phyloP scores from a whole-genome alignment of 2,888 invertebrate species.

The Aproaerema taeniolella region DNA sequence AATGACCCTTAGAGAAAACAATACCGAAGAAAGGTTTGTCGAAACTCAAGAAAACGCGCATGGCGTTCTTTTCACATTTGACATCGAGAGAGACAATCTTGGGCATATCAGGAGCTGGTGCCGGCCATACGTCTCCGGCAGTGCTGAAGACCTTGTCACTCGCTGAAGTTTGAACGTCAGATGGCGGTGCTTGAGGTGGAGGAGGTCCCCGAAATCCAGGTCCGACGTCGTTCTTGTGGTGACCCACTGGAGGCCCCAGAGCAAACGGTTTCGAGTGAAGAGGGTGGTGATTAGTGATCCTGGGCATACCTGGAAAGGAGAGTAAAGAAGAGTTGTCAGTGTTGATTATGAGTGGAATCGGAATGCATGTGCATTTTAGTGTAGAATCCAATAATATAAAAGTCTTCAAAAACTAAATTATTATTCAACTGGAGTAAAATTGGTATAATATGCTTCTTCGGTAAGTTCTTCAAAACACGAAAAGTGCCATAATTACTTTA shows the following conservation, averaged over 20 bases:
- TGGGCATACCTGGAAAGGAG: constrained; percentile 60
- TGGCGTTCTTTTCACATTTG: constrained; percentile 94
- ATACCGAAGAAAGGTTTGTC: constrained; percentile 97
- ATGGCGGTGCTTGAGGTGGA: constrained; percentile 62
- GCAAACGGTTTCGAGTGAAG: constrained; percentile 68
- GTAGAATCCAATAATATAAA: too few species aligned
- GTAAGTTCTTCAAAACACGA: too few species aligned
- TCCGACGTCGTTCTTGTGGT: constrained; percentile 67
- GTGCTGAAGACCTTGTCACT: constrained; percentile 78
- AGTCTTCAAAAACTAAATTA: too few species aligned
- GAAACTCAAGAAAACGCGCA: constrained; percentile 96
- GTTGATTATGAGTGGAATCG: too few species aligned
- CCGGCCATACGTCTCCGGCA: constrained; percentile 90
- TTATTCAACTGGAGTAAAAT: too few species aligned
- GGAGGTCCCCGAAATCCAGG: constrained; percentile 86
- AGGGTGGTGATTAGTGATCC: constrained; percentile 71
- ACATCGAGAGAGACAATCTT: constrained; percentile 95
- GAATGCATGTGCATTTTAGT: too few species aligned
- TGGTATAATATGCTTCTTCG: too few species aligned
- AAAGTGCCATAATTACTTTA: too few species aligned
- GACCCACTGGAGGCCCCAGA: constrained; percentile 63
- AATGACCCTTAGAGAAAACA: constrained; percentile 95
- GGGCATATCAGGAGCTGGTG: constrained; percentile 92
- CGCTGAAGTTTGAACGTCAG: constrained; percentile 74
- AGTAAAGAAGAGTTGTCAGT: too few species aligned